A percentile compares a stretch with the other conserved stretches of the same genome.
These are phyloP conservation scores for Halisarca cf. caerulea DNA, from an alignment of 37 sponge, comb jelly and placozoan species.

Conservation along the genomic window DNA sequence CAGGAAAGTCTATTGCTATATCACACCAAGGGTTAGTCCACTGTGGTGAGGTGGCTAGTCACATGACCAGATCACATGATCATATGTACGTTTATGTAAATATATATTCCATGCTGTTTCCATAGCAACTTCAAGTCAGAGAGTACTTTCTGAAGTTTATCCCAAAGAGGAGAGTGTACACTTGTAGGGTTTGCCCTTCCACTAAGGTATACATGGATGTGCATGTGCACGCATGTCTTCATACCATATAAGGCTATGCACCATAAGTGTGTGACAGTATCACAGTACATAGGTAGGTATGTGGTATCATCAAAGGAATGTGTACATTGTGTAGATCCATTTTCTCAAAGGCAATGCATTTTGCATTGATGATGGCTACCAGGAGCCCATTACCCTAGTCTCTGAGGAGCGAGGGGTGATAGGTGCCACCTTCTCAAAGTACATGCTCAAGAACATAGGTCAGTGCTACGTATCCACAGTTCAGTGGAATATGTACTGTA, in stretches of 20 bases:
- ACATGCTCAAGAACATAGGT: slow-evolving; percentile 78
- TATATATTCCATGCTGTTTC: background rate
- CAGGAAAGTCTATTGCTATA: slow-evolving; percentile 79
- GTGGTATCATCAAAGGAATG: too few relatives aligned
- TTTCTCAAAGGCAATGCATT: slow-evolving; percentile 26
- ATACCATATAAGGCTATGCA: too few relatives aligned
- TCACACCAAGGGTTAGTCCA: slow-evolving; percentile 59
- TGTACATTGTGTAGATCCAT: slow-evolving; percentile 19
- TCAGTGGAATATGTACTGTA: too few relatives aligned
- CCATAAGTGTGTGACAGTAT: too few relatives aligned
- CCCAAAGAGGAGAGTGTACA: slow-evolving; percentile 61
- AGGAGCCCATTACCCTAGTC: slow-evolving; percentile 31
- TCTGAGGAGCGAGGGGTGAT: slow-evolving; percentile 49
- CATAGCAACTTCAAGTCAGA: slow-evolving; percentile 78
- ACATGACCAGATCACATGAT: background rate
- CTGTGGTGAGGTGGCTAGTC: background rate
- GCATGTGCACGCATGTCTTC: too few relatives aligned
- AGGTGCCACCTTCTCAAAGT: slow-evolving; percentile 71
- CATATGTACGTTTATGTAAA: too few relatives aligned
- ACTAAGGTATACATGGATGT: slow-evolving; percentile 56
- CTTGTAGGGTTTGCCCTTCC: slow-evolving; percentile 71
- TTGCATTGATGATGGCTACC: slow-evolving; percentile 63
- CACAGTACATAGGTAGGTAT: too few relatives aligned
- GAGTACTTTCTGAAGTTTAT: slow-evolving; percentile 74
- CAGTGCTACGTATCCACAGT: too few relatives aligned